A percentile compares a stretch with the other conserved stretches of the same genome.
These are phyloP conservation scores for Tetramorium alpestre DNA, from an alignment of 1,140 invertebrate species.

Conservation along the genomic window DNA sequence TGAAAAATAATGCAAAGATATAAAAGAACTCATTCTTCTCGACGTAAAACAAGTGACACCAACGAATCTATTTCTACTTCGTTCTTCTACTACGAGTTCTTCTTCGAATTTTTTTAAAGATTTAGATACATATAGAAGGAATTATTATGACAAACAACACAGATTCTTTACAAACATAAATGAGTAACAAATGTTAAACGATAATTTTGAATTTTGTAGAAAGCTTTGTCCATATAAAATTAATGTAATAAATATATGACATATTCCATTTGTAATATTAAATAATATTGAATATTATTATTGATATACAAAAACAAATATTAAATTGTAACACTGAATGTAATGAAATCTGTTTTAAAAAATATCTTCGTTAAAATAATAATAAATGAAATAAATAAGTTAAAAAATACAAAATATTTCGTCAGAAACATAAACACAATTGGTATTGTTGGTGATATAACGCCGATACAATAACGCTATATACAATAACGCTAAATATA, in stretches of 20 bases:
- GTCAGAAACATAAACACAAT: neutral
- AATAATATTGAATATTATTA: conserved; percentile 14
- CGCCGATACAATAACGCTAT: neutral
- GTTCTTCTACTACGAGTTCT: neutral
- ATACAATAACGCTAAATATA: neutral
- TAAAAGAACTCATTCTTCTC: conserved; percentile 13
- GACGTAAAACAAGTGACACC: conserved; percentile 2
- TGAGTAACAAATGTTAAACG: neutral
- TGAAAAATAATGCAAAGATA: conserved; percentile 17
- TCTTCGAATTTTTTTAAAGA: neutral
- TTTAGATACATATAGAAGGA: neutral
- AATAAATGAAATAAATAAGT: neutral
- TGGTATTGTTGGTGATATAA: neutral
- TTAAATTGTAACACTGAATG: neutral
- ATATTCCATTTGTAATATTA: neutral
- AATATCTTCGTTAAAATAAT: neutral
- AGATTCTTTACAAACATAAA: neutral
- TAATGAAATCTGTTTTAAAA: neutral
- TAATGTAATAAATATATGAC: conserved; percentile 16
- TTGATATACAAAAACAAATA: conserved; percentile 1
- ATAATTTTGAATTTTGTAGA: neutral
- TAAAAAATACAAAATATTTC: conserved; percentile 34
- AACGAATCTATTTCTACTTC: neutral
- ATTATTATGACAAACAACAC: neutral
- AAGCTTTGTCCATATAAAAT: neutral